Evolutionary conservation across 2,113 vertebrate genomes (phyloP), one percentile per base, ranked within the genome.

Genomic region (Stigmatopora nigra): DNA sequence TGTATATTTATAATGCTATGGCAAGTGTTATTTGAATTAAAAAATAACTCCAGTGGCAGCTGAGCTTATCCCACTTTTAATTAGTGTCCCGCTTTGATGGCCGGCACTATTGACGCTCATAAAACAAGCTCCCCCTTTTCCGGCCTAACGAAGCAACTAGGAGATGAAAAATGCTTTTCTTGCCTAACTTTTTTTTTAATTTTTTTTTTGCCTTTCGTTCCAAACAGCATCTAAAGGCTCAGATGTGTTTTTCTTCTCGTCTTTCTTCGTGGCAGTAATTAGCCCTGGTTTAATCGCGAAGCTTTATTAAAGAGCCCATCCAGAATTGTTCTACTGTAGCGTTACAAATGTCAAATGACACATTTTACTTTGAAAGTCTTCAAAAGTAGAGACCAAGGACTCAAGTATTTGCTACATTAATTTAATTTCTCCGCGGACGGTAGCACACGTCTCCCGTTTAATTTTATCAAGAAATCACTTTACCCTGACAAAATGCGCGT

Each of bases 81-180:
- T 59, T 64, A 56, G 61, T 52, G 69, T 55, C 22, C 20, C 7
- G 36, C 6, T 73, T 48, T 70, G 62, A 78, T 61, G 46, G 48
- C 52, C 53, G 63, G 8, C 13, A 20, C 70, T 72, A 48, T 65
- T 73, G 52, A 52, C 38, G 46, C 71, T 81, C 35, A 63, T 71
- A 6, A 77, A 78, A 75, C 59, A 41, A 64, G 52, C 68, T 73
- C 8, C 45, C 59, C 47, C 14, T 52, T 59, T 61, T 69, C 46
- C 67, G 12, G 63, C 72, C 58, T 78, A 82, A 77, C 72, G 72
- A 79, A 73, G 59, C 73, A 56, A 63, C 61, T 60, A n/a, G 3
- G 52, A 62, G 64, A 55, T 11, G 1, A 10, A 72, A 49, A 7
- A 1, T 4, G 15, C 70, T 73, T 72, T 60, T 8, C 15, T 59